Percentiles rank a stretch among this genome's conserved stretches.
Evolutionary conservation across 1,140 invertebrate species (phyloP).

Genomic region (Pentalonia nigronervosa): DNA sequence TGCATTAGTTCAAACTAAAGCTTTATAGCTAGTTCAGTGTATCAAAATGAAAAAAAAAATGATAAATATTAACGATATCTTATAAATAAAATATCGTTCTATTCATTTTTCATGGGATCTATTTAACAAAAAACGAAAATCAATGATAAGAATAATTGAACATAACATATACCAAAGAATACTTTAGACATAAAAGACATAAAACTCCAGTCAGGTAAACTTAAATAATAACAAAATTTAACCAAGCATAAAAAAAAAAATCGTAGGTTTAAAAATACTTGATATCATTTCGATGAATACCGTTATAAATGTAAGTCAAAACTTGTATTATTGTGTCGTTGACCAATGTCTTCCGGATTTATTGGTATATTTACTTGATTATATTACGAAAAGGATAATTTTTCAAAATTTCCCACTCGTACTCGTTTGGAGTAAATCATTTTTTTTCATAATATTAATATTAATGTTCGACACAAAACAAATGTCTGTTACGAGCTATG

Average conservation of each 20-base stretch:
- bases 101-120: too few relatives aligned
- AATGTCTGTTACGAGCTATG: background rate
- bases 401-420: background rate
- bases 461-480: background rate
- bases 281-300: background rate
- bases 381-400: background rate
- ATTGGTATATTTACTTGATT: background rate
- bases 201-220: too few relatives aligned
- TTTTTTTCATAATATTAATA: background rate
- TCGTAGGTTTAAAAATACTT: background rate
- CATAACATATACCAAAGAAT: too few relatives aligned
- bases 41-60: too few relatives aligned
- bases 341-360: background rate
- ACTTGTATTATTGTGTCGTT: background rate
- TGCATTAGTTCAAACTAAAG: too few relatives aligned
- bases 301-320: background rate
- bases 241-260: background rate
- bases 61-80: too few relatives aligned
- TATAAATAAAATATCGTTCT: too few relatives aligned
- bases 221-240: too few relatives aligned
- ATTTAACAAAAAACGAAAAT: too few relatives aligned
- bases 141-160: too few relatives aligned
- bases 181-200: too few relatives aligned
- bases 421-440: background rate
- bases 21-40: too few relatives aligned